Conservation (phyloP, 2,888 invertebrate species). For the Ichneumoninae sp. region DNA sequence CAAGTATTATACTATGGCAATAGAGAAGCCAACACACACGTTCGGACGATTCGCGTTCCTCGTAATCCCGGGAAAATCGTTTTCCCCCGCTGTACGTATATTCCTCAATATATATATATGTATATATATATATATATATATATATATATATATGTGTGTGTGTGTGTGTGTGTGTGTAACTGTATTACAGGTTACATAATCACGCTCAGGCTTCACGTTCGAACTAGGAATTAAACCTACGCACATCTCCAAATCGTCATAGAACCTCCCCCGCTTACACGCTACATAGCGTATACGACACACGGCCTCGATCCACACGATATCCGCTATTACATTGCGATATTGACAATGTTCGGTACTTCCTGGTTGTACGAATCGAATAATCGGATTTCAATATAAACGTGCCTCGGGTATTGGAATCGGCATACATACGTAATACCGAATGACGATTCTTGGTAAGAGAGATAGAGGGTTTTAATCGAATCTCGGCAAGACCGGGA, state of each 20-base stretch:
- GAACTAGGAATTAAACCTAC: slow-evolving; percentile 63
- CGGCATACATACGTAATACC: neutral
- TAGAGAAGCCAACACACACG: neutral
- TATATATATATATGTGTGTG: no score
- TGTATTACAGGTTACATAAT: slow-evolving; percentile 28
- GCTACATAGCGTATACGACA: slow-evolving; percentile 23
- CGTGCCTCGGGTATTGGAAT: neutral
- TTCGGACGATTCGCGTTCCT: slow-evolving; percentile 20
- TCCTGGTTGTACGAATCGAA: slow-evolving; percentile 42
- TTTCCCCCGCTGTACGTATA: neutral
- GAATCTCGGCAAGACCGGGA: slow-evolving; percentile 16
- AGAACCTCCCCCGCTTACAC: slow-evolving; percentile 42
- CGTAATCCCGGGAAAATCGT: slow-evolving; percentile 56
- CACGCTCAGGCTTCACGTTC: slow-evolving; percentile 44
- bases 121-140: no score
- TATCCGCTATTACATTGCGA: slow-evolving; percentile 40
- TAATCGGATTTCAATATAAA: slow-evolving; percentile 1
- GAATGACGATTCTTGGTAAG: slow-evolving; percentile 8
- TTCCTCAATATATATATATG: no score
- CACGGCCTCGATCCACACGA: neutral
- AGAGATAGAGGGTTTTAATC: slow-evolving; percentile 9
- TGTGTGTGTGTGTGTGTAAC: neutral
- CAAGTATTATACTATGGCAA: slow-evolving; percentile 44
- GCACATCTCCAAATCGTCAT: slow-evolving; percentile 20
- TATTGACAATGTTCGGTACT: slow-evolving; percentile 56